Percentiles rank a stretch among this genome's conserved stretches.
These are phyloP conservation scores for Scomber colias DNA, from an alignment of 2,113 vertebrate species.

Conservation along the genomic window DNA sequence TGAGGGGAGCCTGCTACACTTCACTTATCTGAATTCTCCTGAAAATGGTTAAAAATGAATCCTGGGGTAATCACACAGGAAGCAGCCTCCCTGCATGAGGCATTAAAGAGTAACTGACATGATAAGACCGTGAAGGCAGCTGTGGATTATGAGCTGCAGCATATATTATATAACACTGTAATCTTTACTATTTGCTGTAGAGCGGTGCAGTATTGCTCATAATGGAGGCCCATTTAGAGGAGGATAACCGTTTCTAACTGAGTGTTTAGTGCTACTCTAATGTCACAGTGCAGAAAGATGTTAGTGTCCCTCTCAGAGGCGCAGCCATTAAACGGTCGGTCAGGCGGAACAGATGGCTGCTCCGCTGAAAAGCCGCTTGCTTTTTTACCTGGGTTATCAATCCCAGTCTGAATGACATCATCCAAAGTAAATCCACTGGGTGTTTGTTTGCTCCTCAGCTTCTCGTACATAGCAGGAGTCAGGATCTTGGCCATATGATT, in stretches of 20 bases:
- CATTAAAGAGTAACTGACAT: background rate
- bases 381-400: slow-evolving; percentile 96
- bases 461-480: slow-evolving; percentile 88
- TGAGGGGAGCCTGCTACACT: slow-evolving; percentile 13
- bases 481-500: slow-evolving; percentile 96
- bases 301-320: background rate
- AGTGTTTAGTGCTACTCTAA: slow-evolving; percentile 8
- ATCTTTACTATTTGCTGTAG: slow-evolving; percentile 35
- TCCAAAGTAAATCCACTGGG: slow-evolving; percentile 93
- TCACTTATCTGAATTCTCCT: background rate
- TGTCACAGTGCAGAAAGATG: slow-evolving; percentile 62
- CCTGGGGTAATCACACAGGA: background rate
- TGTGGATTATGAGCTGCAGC: slow-evolving; percentile 37
- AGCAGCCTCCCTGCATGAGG: background rate
- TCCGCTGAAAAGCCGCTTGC: slow-evolving; percentile 17
- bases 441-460: slow-evolving; percentile 89
- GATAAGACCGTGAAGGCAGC: slow-evolving; percentile 7
- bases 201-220: background rate
- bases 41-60: background rate
- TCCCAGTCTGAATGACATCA: slow-evolving; percentile 94
- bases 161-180: slow-evolving; percentile 48
- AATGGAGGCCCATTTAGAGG: slow-evolving; percentile 2
- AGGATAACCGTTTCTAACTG: background rate
- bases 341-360: slow-evolving; percentile 48
- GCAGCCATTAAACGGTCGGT: slow-evolving; percentile 18